Conservation (phyloP, 2,888 invertebrate species). For the Neoitamus cyanurus region DNA sequence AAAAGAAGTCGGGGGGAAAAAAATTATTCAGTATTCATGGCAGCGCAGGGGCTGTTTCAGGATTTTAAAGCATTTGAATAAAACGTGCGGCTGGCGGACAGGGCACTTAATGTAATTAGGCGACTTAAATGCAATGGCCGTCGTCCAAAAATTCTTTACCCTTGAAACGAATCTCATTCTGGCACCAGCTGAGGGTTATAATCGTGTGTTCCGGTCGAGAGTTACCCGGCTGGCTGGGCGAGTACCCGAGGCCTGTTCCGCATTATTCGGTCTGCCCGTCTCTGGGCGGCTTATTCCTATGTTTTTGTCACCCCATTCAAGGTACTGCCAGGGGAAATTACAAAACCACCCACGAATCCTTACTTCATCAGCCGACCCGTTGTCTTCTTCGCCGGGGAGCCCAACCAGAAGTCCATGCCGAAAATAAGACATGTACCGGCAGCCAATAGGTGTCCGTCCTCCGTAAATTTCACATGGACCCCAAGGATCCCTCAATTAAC, state of each 20-base stretch:
- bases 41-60: neutral
- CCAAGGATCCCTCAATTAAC: conserved; percentile 36
- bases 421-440: neutral
- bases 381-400: neutral
- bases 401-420: neutral
- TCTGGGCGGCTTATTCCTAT: neutral
- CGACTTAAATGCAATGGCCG: conserved; percentile 44
- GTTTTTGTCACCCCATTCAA: conserved; percentile 2
- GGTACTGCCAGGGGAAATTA: conserved; percentile 3
- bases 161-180: conserved; percentile 16
- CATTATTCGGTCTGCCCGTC: neutral
- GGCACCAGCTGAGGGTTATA: neutral
- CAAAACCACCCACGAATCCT: conserved; percentile 13
- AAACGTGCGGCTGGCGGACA: neutral
- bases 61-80: conserved; percentile 15
- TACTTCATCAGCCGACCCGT: neutral
- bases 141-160: conserved; percentile 23
- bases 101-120: conserved; percentile 39
- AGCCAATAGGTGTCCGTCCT: conserved; percentile 38
- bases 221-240: neutral
- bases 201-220: conserved; percentile 16
- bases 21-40: conserved; percentile 2
- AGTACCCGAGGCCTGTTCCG: neutral
- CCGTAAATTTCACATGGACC: conserved; percentile 24
- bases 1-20: neutral